Percentiles rank a stretch among this genome's conserved stretches.
These are phyloP conservation scores for Chrysocyon brachyurus DNA, from an alignment of 2,797 vertebrate species.

Conservation along the genomic window DNA sequence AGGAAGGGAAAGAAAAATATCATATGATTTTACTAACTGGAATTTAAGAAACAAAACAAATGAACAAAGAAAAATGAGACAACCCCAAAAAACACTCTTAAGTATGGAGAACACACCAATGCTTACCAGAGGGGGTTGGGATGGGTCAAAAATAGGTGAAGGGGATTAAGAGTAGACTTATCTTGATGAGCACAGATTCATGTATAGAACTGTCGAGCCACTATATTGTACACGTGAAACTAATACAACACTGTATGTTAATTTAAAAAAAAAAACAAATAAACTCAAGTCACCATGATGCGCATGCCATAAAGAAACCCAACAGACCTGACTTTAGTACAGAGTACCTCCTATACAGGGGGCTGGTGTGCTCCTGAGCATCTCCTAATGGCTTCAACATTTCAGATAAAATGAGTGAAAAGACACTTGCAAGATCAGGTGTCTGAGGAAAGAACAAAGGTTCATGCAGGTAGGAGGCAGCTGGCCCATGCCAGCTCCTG, in stretches of 20 bases:
- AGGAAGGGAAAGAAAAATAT: background rate
- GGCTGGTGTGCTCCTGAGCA: accelerated
- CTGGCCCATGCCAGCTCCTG: background rate
- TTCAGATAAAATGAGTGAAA: background rate
- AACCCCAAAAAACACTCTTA: background rate
- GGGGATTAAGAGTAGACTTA: background rate
- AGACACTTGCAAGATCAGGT: background rate
- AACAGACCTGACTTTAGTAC: background rate
- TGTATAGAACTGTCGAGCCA: background rate
- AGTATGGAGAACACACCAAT: background rate
- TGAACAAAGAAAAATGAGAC: background rate
- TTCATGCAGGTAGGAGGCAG: background rate
- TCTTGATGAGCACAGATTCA: background rate
- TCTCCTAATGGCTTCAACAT: background rate
- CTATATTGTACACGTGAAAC: background rate
- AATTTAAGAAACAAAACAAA: background rate
- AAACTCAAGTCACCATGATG: background rate
- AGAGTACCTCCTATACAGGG: background rate
- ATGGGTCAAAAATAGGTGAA: background rate
- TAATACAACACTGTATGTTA: background rate
- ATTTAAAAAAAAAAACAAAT: background rate
- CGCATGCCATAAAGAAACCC: background rate
- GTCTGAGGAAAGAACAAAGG: background rate
- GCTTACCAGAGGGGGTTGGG: background rate
- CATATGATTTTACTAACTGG: background rate